phyloP scores from a whole-genome alignment of 2,888 invertebrate species.

The Xylota sylvarum region DNA sequence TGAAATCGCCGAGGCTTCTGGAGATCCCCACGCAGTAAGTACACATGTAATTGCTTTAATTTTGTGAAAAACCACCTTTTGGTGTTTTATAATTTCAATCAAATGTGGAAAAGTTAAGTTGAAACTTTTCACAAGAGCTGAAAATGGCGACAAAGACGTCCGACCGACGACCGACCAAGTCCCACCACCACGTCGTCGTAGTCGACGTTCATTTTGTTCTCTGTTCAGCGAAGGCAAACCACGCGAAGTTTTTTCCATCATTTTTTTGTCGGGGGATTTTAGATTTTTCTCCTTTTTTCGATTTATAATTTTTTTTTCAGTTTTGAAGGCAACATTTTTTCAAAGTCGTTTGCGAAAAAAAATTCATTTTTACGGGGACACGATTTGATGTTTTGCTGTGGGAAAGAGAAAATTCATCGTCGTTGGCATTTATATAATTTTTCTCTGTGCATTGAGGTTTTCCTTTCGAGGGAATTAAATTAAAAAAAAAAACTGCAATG shows the following conservation, averaged over 20 bases:
- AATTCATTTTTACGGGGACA: conserved; percentile 23
- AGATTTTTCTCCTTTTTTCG: conserved; percentile 27
- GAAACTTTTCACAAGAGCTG: conserved; percentile 68
- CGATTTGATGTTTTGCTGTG: conserved; percentile 10
- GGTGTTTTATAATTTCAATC: conserved; percentile 44
- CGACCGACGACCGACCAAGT: conserved; percentile 30
- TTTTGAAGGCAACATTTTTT: conserved; percentile 28
- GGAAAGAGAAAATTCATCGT: conserved; percentile 31
- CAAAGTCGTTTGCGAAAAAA: conserved; percentile 19
- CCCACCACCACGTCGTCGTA: conserved; percentile 68
- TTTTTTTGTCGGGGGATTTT: no score
- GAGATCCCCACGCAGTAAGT: conserved; percentile 68
- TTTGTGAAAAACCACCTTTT: conserved; percentile 24
- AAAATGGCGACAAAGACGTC: conserved; percentile 74
- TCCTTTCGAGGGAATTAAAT: conserved; percentile 43
- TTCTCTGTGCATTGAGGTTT: conserved; percentile 51
- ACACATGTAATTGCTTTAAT: conserved; percentile 53
- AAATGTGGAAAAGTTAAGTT: conserved; percentile 48
- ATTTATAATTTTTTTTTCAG: conserved; percentile 25
- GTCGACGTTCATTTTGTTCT: conserved; percentile 75
- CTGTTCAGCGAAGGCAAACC: conserved; percentile 67
- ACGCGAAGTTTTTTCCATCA: conserved; percentile 65
- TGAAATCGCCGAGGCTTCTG: conserved; percentile 57
- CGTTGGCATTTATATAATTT: conserved; percentile 62
- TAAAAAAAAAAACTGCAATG: conserved; percentile 28